Base-by-base conservation (phyloP, 2,113 vertebrate species). In the Trichechus manatus region DNA sequence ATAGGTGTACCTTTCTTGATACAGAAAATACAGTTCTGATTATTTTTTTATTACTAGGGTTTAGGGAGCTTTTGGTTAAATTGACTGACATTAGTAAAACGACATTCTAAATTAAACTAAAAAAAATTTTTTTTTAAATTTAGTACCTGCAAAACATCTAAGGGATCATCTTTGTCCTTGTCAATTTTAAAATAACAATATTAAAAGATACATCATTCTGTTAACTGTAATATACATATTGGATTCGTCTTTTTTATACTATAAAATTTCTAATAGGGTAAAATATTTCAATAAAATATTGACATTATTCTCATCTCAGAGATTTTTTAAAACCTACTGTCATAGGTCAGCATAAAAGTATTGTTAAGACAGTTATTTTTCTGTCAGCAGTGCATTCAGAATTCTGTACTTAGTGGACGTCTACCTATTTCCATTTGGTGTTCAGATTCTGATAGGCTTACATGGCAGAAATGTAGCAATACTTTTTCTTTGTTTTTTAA, bases 191-290 rank as follows among this genome's bases (percentile, higher is more conserved):
- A 70, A 42, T 61, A 80, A 56, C 64, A 59, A 44, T 75, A 20
- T 84, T 96, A 89, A 87, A 74, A 56, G 42, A 70, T 56, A 36
- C 84, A 84, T 53, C 53, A 78, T 78, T 83, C 4, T 87, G 47
- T 84, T 88, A 92, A 61, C 96, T 74, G 77, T 91, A 39, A 87
- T 86, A n/a, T 90, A 42, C 61, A 95, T 31, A 50, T 91, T 91
- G 56, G 6, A 74, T 82, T 91, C 91, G 64, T 85, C 42, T 92
- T 94, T 78, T 22, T 87, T 97, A 11, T 80, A 33, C 44, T 86
- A 1, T 84, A 83, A 81, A 74, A 87, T 91, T 87, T 93, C 83
- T 93, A 79, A 50, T 14, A 85, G 27, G 2, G 66, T 94, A 92
- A 93, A 93, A 42, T 61, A 61, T 61, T 61, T 75, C 74, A 53